Base-by-base conservation (phyloP, 2,888 invertebrate genomes). In the Tethea ocularis region DNA sequence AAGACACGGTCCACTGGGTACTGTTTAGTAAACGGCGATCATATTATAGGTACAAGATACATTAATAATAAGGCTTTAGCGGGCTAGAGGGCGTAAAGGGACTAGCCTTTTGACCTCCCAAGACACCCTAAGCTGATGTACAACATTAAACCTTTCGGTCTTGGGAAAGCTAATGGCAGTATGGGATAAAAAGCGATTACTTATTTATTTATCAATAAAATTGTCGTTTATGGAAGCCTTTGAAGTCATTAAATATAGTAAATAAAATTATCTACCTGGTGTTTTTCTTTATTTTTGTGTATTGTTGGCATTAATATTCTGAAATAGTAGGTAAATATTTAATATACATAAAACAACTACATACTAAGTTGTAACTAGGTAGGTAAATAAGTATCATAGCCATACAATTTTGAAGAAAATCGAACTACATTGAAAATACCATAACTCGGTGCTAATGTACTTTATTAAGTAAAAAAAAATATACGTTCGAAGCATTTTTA, bases 21-120 rank as follows among this genome's bases (percentile, higher is more conserved):
- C 46, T 61, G 70, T 70, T 62, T 75, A 68, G 68, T 68, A 71
- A 77, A 74, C 68, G 70, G 67, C 65, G 68, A 66, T 68, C 63
- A 72, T 70, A 72, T n/a, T n/a, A n/a, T n/a, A n/a, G n/a, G n/a
- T 71, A 66, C 81, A 77, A 75, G 73, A 20, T n/a, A 46, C 7
- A 46, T 46, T 46, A 46, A 46, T 10, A 10, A 46, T 46, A 10
- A 72, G 77, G 78, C 78, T 81, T 83, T 81, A 71, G 68, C 75
- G 76, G 78, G 76, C 74, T 77, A 78, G 55, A 64, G 78, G 70
- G 75, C 75, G 66, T 65, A 58, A 59, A 67, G 64, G 67, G 65
- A 54, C 54, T 36, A 33, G 36, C 58, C 71, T 64, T 69, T 68
- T 74, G 75, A 72, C 74, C 75, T 71, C 71, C 66, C 69, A 69